phyloP scores from a whole-genome alignment of 2,888 invertebrate genomes.

The Hyalella azteca region DNA sequence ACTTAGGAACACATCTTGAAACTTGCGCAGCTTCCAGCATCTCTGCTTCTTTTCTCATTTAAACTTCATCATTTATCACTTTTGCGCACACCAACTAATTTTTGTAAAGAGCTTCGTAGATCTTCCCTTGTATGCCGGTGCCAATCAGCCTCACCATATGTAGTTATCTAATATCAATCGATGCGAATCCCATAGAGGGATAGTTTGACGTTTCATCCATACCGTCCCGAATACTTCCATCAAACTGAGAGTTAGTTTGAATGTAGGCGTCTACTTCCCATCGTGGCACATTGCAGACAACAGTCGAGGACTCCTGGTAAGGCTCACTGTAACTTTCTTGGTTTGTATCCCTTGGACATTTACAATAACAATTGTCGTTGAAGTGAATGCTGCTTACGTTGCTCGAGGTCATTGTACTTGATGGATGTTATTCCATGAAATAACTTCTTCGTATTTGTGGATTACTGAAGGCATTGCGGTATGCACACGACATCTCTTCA shows the following conservation, averaged over 20 bases:
- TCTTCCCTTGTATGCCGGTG: neutral
- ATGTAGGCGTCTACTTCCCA: neutral
- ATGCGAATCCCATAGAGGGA: neutral
- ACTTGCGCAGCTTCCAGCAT: neutral
- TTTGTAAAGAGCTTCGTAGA: constrained; percentile 3
- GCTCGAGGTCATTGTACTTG: too few relatives aligned
- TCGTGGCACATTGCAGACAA: neutral
- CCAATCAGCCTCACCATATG: neutral
- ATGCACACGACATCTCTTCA: too few relatives aligned
- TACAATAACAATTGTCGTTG: neutral
- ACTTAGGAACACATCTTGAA: neutral
- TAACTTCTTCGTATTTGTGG: too few relatives aligned
- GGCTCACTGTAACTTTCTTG: neutral
- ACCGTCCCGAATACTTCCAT: neutral
- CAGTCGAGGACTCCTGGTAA: neutral
- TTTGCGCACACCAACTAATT: neutral
- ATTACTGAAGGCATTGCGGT: too few relatives aligned
- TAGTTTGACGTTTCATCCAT: neutral
- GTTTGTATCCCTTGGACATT: neutral
- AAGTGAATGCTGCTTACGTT: too few relatives aligned
- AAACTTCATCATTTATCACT: neutral
- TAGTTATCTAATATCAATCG: neutral
- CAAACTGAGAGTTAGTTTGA: neutral
- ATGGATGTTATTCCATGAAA: too few relatives aligned
- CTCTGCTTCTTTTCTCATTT: neutral